These are phyloP conservation scores for Myxocyprinus asiaticus DNA, from an alignment of 2,113 vertebrate genomes.

Conservation along the genomic window DNA sequence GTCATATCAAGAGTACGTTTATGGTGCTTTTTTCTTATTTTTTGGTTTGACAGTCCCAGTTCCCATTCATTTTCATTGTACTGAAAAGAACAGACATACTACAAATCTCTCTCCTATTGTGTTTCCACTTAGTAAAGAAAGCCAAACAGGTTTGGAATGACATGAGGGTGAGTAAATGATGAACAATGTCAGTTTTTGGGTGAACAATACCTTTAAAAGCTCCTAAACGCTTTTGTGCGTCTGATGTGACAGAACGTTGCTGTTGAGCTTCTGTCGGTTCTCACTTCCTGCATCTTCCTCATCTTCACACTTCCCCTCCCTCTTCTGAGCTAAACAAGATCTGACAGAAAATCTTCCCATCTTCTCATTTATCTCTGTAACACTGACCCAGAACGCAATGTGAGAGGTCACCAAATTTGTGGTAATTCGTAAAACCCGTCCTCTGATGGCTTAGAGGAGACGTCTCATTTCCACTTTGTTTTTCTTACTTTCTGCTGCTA, in stretches of 20 bases:
- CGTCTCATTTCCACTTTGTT: neutral
- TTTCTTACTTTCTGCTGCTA: neutral
- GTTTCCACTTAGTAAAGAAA: neutral
- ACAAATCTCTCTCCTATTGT: no score
- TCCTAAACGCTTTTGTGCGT: slow-evolving; percentile 2
- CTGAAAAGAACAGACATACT: no score
- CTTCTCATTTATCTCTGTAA: slow-evolving; percentile 29
- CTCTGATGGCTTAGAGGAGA: neutral
- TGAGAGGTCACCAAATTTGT: slow-evolving; percentile 2
- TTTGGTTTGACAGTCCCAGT: no score
- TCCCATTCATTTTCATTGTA: no score
- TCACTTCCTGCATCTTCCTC: slow-evolving; percentile 16
- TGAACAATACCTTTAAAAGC: neutral
- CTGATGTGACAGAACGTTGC: slow-evolving; percentile 10
- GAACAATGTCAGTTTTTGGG: neutral
- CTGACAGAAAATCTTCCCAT: neutral
- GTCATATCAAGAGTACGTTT: no score
- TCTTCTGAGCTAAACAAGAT: slow-evolving; percentile 8
- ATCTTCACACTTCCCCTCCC: slow-evolving; percentile 13
- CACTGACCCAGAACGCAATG: slow-evolving; percentile 10
- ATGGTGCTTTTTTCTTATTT: no score
- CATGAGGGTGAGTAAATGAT: neutral
- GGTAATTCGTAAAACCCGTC: slow-evolving; percentile 13
- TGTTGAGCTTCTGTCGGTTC: slow-evolving; percentile 14
- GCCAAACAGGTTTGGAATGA: neutral